Percentiles rank a stretch among this genome's conserved stretches.
These are phyloP conservation scores for Drosophila trapezifrons DNA, from an alignment of 1,140 invertebrate genomes.

Conservation along the genomic window DNA sequence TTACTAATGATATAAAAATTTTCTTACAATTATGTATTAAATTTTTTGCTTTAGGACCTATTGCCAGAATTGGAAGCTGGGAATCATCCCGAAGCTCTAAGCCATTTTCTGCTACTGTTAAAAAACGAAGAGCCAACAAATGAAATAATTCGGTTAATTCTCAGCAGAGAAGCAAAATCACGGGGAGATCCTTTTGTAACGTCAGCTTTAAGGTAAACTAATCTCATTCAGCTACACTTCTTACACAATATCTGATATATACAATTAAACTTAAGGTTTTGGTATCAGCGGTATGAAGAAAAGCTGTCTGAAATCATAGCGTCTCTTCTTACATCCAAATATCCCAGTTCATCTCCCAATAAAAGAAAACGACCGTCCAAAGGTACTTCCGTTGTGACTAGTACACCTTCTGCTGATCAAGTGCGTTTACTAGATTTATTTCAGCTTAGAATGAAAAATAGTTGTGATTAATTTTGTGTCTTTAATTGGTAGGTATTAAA, in stretches of 20 bases:
- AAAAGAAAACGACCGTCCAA: slow-evolving; percentile 93
- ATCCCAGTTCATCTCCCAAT: slow-evolving; percentile 93
- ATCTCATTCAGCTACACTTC: background rate
- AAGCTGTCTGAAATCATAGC: slow-evolving; percentile 94
- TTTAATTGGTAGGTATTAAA: slow-evolving; percentile 89
- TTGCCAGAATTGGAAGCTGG: slow-evolving; percentile 94
- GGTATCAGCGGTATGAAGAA: slow-evolving; percentile 96
- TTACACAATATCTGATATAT: too few relatives aligned
- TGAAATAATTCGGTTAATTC: slow-evolving; percentile 93
- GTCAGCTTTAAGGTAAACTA: slow-evolving; percentile 89
- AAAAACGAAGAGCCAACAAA: slow-evolving; percentile 95
- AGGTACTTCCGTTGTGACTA: slow-evolving; percentile 86
- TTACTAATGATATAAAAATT: too few relatives aligned
- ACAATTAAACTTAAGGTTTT: slow-evolving; percentile 86
- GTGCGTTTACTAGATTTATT: slow-evolving; percentile 63
- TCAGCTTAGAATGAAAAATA: background rate
- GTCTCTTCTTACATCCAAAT: slow-evolving; percentile 90
- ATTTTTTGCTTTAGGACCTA: slow-evolving; percentile 83
- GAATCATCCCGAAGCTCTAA: slow-evolving; percentile 95
- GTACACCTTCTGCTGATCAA: slow-evolving; percentile 86
- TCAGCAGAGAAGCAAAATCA: slow-evolving; percentile 90
- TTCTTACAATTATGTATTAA: background rate
- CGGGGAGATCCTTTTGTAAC: slow-evolving; percentile 93
- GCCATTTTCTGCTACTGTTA: slow-evolving; percentile 94
- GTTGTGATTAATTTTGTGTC: background rate